Evolutionary conservation across 2,113 vertebrate genomes (phyloP).

Genomic region (Saguinus imperator): DNA sequence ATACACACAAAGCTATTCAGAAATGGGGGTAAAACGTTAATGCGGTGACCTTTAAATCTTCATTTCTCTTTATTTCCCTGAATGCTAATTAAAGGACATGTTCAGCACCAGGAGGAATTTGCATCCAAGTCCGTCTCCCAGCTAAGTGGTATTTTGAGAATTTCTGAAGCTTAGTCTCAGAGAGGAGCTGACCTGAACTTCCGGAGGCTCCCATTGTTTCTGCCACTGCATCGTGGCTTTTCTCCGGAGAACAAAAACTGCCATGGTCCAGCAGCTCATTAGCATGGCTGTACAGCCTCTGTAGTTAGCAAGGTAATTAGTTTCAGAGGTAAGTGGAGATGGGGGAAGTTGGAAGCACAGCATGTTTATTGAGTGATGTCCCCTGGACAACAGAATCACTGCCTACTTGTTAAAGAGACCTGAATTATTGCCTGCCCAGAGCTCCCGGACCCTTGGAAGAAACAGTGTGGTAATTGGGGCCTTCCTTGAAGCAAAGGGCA

Average conservation of each 20-base stretch:
- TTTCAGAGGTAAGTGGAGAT: conserved; percentile 73
- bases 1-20: conserved; percentile 58
- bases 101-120: conserved; percentile 16
- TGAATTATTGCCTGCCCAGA: conserved; percentile 32
- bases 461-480: neutral
- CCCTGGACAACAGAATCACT: conserved; percentile 31
- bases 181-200: conserved; percentile 7
- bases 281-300: conserved; percentile 62
- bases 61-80: conserved; percentile 56
- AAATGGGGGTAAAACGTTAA: conserved; percentile 61
- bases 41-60: conserved; percentile 41
- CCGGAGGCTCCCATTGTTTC: neutral
- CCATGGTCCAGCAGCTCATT: conserved; percentile 64
- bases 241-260: neutral
- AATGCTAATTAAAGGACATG: conserved; percentile 29
- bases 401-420: conserved; percentile 58
- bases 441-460: neutral
- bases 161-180: conserved; percentile 19
- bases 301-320: conserved; percentile 79
- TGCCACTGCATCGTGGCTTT: neutral
- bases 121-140: neutral
- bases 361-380: conserved; percentile 63
- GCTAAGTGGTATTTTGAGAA: conserved; percentile 40
- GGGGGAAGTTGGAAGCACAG: conserved; percentile 54
- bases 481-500: conserved; percentile 55